Conservation (phyloP, 1,140 invertebrate genomes). For the Stratiolaelaps scimitus region DNA sequence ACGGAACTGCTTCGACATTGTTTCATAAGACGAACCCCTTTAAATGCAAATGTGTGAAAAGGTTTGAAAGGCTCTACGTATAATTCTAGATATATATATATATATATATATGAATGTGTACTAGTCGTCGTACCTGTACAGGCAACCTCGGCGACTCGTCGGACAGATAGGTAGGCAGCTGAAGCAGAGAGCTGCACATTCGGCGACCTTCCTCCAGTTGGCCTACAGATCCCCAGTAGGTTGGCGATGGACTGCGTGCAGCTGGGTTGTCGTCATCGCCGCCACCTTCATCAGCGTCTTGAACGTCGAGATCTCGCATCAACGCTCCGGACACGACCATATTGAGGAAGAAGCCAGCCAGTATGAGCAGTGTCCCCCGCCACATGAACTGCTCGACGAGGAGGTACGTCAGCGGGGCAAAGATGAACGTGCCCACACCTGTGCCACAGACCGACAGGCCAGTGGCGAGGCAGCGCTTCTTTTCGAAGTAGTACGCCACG, state of each 20-base stretch:
- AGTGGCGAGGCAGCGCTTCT: slow-evolving; percentile 74
- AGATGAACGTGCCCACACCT: slow-evolving; percentile 68
- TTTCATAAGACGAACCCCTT: no score
- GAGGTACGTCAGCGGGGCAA: slow-evolving; percentile 67
- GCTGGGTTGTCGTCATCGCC: slow-evolving; percentile 26
- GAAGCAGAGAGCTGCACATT: slow-evolving; percentile 62
- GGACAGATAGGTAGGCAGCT: slow-evolving; percentile 64
- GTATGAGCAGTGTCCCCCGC: slow-evolving; percentile 67
- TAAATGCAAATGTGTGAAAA: no score
- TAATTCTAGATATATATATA: no score
- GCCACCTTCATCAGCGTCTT: slow-evolving; percentile 31
- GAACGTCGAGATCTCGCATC: slow-evolving; percentile 59
- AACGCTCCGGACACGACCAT: slow-evolving; percentile 70
- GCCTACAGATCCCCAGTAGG: slow-evolving; percentile 14
- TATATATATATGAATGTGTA: no score
- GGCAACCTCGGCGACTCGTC: slow-evolving; percentile 42
- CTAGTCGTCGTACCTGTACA: slow-evolving; percentile 3
- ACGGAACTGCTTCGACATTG: no score
- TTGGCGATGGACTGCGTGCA: neutral
- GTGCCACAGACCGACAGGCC: slow-evolving; percentile 82
- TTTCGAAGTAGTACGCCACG: slow-evolving; percentile 91
- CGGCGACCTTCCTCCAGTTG: slow-evolving; percentile 39
- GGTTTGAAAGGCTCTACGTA: no score
- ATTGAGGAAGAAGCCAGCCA: slow-evolving; percentile 71
- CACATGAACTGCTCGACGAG: slow-evolving; percentile 65